Base-by-base conservation (phyloP, 2,113 vertebrate species). In the Strix aluco region DNA sequence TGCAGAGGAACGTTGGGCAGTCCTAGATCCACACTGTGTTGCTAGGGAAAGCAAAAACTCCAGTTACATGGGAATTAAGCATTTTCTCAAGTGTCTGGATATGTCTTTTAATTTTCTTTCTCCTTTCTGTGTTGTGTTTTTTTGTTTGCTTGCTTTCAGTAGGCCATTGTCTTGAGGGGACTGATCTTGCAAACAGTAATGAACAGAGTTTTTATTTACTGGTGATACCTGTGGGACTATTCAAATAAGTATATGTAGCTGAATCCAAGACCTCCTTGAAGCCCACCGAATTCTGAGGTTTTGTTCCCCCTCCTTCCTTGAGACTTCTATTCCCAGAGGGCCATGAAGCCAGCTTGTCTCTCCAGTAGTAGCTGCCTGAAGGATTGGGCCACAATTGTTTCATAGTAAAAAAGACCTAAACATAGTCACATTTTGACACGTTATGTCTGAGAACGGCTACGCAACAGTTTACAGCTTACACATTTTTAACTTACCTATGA, bases 391-490 rank as follows among this genome's bases (percentile, higher is more conserved):
- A 52, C 38, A 58, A 66, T 73, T 93, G 86, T 96, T 80, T 42
- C 3, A 8, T 70, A 54, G 42, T 57, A 66, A 88, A 58, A 90
- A 81, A 61, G 81, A 87, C 51, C 38, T 87, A 61, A 96, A 58
- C 11, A 11, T 54, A 73, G 49, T 91, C 55, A n/a, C 26, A 12
- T 87, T 91, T 61, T 40, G 25, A 58, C 40, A 15, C 32, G 16
- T 84, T 87, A 9, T 65, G 34, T 69, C 90, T 96, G 94, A 94
- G 83, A 97, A 74, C 85, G 86, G 92, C 69, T 86, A 94, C 95
- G 87, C 96, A 96, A 66, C 63, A 75, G n/a, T 90, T 83, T 86
- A 38, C 95, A 88, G 38, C 88, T 59, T 82, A 86, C 71, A 49
- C 34, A 7, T 92, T 96, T 97, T 96, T 90, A 94, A 94, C 86